phyloP scores from a whole-genome alignment of 2,888 invertebrate genomes.

The Herminia tarsipennalis region DNA sequence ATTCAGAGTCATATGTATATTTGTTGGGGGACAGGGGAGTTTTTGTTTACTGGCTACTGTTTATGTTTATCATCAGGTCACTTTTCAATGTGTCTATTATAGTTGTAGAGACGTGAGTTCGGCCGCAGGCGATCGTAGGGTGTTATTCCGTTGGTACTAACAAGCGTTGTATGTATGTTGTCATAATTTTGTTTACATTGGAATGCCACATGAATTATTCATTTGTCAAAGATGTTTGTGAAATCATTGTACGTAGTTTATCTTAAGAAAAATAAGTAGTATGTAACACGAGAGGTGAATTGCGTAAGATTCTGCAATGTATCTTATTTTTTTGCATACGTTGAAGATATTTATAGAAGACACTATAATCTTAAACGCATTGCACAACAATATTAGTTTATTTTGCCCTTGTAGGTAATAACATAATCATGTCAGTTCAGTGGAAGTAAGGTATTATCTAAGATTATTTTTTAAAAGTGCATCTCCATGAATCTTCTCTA shows the following conservation, averaged over 20 bases:
- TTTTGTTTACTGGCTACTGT: conserved; percentile 41
- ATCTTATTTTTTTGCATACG: too few relatives aligned
- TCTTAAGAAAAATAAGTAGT: conserved; percentile 19
- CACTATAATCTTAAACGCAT: too few relatives aligned
- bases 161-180: too few relatives aligned
- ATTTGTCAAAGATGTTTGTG: conserved; percentile 35
- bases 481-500: too few relatives aligned
- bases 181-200: conserved; percentile 64
- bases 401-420: too few relatives aligned
- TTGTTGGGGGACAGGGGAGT: conserved; percentile 27
- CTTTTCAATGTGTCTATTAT: conserved; percentile 68
- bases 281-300: conserved; percentile 16
- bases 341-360: too few relatives aligned
- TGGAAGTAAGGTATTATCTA: too few relatives aligned
- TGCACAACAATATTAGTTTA: too few relatives aligned
- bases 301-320: conserved; percentile 6
- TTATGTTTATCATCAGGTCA: conserved; percentile 55
- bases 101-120: conserved; percentile 52
- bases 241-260: conserved; percentile 24
- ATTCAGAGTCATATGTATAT: conserved; percentile 7
- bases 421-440: too few relatives aligned
- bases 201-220: conserved; percentile 49
- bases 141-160: conserved; percentile 57
- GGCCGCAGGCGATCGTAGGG: conserved; percentile 59
- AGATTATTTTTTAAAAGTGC: too few relatives aligned